Evolutionary conservation across 2,888 invertebrate genomes (phyloP).

Genomic region (Drosophila ochracea): DNA sequence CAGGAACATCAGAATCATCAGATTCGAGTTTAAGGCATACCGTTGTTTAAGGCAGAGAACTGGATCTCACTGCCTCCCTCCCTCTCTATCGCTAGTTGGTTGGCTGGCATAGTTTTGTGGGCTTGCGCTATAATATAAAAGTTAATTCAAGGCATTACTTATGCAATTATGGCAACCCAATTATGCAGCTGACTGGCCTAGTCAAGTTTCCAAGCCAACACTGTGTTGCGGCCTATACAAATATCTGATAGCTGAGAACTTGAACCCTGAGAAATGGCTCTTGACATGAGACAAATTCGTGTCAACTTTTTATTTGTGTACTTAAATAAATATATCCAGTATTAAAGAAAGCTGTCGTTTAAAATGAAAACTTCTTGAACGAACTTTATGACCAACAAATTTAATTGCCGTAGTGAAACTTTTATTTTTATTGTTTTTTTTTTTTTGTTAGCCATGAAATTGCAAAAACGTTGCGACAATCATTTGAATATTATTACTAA

Average conservation of each 20-base stretch:
- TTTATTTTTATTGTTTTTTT: conserved; percentile 1
- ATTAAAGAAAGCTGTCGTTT: conserved; percentile 63
- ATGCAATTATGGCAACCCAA: conserved; percentile 68
- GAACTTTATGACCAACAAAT: conserved; percentile 51
- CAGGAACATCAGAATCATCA: conserved; percentile 36
- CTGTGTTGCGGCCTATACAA: conserved; percentile 18
- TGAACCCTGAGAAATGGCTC: conserved; percentile 36
- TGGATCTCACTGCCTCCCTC: conserved; percentile 41
- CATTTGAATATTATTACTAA: conserved; percentile 44
- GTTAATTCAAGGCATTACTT: conserved; percentile 46
- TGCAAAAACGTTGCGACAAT: conserved; percentile 31
- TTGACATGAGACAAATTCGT: conserved; percentile 36
- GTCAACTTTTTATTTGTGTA: conserved; percentile 34
- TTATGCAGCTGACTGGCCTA: conserved; percentile 55
- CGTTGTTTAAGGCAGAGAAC: conserved; percentile 71
- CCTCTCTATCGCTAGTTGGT: not conserved
- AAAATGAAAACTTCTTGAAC: conserved; percentile 49
- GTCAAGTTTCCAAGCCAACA: conserved; percentile 47
- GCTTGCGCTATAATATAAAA: conserved; percentile 39
- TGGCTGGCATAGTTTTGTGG: conserved; percentile 28
- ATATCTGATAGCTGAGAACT: conserved; percentile 53
- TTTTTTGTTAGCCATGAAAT: conserved; percentile 20
- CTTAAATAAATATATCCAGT: conserved; percentile 39
- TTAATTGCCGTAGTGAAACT: conserved; percentile 69
- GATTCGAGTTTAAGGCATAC: conserved; percentile 43